Evolutionary conservation across 2,888 invertebrate genomes (phyloP), one percentile per base, ranked within the genome.

Genomic region (Oxytorus armatus): DNA sequence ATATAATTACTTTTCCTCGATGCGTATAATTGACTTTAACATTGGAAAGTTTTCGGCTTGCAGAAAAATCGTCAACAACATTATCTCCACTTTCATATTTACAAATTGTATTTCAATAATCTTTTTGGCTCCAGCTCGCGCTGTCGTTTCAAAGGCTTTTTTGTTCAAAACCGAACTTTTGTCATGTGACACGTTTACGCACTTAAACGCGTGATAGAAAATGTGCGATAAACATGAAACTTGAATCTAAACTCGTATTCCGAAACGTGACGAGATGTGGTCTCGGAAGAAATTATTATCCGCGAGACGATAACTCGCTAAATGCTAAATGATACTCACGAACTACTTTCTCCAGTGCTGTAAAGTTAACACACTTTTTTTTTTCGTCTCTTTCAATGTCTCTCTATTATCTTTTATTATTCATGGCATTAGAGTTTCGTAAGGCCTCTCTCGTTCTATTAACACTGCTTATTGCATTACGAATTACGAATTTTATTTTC

Each of bases 301-400:
- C 57, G 16, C 49, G 49, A 21, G 57, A 49, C 63, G 69, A 75
- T 70, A 51, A 66, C 33, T 18, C 23, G 65, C 66, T 65, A 65
- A 66, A 70, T 55, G 65, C 66, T 65, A 65, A 66, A 70, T 55
- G 66, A 68, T 55, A 47, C 63, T 57, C 33, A 65, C 42, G 63
- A 55, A 63, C 76, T 47, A 72, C 79, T 80, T 80, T 80, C 79
- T 72, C 79, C 53, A n/a, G 49, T 39, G 63, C 36, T 25, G 51
- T 59, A 33, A 47, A 53, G 36, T 66, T 66, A 33, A 76, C 53
- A 39, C 72, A 33, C 47, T 59, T 68, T 63, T 63, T n/a, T 23
- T n/a, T n/a, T n/a, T n/a, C n/a, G n/a, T n/a, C 16, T 3, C 33
- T 16, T 39, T 29, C n/a, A 49, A n/a, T 42, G 7, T 14, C 42